A percentile compares a stretch with the other conserved stretches of the same genome.
These are phyloP conservation scores for Sinocyclocheilus anshuiensis DNA, from an alignment of 2,113 vertebrate species.

Conservation along the genomic window DNA sequence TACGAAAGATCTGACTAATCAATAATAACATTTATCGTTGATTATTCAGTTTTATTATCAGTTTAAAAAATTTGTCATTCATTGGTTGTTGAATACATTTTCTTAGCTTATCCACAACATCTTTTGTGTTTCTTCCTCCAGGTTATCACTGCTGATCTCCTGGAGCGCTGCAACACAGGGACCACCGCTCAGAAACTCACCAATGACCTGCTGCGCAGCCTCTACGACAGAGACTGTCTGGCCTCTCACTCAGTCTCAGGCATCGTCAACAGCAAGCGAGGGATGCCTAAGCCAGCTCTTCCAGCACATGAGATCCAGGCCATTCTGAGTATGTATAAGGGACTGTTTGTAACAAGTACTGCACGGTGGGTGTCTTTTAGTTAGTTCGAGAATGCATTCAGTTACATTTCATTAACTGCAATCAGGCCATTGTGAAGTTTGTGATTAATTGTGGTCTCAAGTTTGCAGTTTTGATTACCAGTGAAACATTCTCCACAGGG, in stretches of 20 bases:
- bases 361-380: neutral
- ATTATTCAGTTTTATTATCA: neutral
- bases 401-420: conserved; percentile 37
- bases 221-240: conserved; percentile 63
- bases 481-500: conserved; percentile 44
- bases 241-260: conserved; percentile 66
- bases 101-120: neutral
- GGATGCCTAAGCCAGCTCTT: conserved; percentile 60
- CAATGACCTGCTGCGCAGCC: conserved; percentile 63
- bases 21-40: neutral
- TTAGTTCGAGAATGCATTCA: neutral
- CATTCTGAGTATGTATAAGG: conserved; percentile 55
- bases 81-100: neutral
- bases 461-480: conserved; percentile 11
- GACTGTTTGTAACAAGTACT: neutral
- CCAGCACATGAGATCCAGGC: conserved; percentile 62
- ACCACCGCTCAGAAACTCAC: conserved; percentile 65
- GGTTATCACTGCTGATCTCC: conserved; percentile 58
- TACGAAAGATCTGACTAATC: neutral
- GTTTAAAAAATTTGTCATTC: neutral
- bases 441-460: conserved; percentile 24
- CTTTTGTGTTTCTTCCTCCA: conserved; percentile 15
- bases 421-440: conserved; percentile 27
- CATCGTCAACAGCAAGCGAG: conserved; percentile 59
- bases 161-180: conserved; percentile 60